A percentile compares a stretch with the other conserved stretches of the same genome.
phyloP scores from a whole-genome alignment of 2,113 vertebrate species.

The Argyrosomus japonicus region DNA sequence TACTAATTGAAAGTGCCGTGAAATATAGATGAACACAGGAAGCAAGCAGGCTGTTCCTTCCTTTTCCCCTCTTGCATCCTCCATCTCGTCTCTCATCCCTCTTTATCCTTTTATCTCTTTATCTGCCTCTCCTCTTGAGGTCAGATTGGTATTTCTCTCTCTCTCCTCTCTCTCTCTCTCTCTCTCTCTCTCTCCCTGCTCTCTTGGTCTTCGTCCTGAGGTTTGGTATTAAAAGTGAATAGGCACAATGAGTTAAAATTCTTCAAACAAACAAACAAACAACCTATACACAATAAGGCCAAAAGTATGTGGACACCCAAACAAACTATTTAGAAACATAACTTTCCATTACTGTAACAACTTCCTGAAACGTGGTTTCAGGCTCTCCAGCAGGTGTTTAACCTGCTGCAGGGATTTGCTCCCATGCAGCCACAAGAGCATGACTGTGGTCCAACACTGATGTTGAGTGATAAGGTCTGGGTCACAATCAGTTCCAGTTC shows the following conservation, averaged over 20 bases:
- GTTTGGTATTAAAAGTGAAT: neutral
- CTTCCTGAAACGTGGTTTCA: neutral
- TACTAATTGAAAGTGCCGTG: conserved; percentile 79
- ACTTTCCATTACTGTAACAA: neutral
- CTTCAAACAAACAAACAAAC: neutral
- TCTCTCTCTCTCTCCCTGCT: neutral
- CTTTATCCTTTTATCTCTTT: conserved; percentile 71
- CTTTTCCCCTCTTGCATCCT: conserved; percentile 62
- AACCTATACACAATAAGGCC: neutral
- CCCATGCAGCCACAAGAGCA: neutral
- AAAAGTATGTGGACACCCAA: neutral
- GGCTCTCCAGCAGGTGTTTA: neutral
- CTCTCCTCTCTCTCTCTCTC: conserved; percentile 13
- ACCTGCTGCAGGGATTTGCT: neutral
- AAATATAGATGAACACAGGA: conserved; percentile 78
- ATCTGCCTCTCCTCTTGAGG: conserved; percentile 55
- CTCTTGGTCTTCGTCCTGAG: neutral
- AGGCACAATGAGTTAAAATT: conserved; percentile 5
- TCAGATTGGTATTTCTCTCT: conserved; percentile 34
- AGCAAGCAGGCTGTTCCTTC: conserved; percentile 62
- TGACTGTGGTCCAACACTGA: neutral
- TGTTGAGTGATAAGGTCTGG: neutral
- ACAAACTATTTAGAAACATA: neutral
- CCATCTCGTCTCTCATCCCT: conserved; percentile 61
- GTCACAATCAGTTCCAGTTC: neutral